Conservation (phyloP, 2,888 invertebrate species). For the Phaedon cochleariae region DNA sequence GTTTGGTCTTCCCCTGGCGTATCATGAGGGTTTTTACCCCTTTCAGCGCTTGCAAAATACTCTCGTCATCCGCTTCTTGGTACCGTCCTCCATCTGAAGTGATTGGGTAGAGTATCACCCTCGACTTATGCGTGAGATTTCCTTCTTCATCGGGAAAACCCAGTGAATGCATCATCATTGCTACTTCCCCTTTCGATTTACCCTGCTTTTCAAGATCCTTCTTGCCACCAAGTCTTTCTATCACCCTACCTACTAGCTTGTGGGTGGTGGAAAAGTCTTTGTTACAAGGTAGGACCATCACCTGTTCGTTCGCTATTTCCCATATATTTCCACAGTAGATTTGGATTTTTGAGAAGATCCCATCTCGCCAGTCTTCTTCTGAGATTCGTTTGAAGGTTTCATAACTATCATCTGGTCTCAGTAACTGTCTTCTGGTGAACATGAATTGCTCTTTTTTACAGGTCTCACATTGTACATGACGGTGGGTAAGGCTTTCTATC, state of each 20-base stretch:
- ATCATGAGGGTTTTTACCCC: conserved; percentile 4
- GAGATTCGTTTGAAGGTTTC: conserved; percentile 13
- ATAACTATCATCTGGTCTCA: conserved; percentile 18
- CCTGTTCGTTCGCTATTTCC: conserved; percentile 17
- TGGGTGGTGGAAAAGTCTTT: conserved; percentile 1
- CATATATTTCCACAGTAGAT: conserved; percentile 15
- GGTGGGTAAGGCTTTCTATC: background rate
- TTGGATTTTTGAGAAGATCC: conserved; percentile 1
- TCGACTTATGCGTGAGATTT: conserved; percentile 23
- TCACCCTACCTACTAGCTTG: conserved; percentile 14
- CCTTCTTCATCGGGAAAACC: conserved; percentile 35
- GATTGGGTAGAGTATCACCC: conserved; percentile 24
- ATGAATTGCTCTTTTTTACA: conserved; percentile 9
- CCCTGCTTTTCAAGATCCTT: conserved; percentile 24
- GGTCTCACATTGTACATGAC: conserved; percentile 7
- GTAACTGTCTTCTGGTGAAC: background rate
- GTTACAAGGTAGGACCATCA: conserved; percentile 24
- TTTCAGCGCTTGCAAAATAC: conserved; percentile 13
- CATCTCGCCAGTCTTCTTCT: conserved; percentile 13
- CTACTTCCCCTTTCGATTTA: conserved; percentile 24
- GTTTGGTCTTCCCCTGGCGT: conserved; percentile 4
- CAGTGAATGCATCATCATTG: conserved; percentile 33
- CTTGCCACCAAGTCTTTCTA: conserved; percentile 24
- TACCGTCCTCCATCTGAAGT: background rate
- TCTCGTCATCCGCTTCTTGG: conserved; percentile 4